phyloP scores from a whole-genome alignment of 37 sponge, comb jelly and placozoan species.

The Amphimedon queenslandica region DNA sequence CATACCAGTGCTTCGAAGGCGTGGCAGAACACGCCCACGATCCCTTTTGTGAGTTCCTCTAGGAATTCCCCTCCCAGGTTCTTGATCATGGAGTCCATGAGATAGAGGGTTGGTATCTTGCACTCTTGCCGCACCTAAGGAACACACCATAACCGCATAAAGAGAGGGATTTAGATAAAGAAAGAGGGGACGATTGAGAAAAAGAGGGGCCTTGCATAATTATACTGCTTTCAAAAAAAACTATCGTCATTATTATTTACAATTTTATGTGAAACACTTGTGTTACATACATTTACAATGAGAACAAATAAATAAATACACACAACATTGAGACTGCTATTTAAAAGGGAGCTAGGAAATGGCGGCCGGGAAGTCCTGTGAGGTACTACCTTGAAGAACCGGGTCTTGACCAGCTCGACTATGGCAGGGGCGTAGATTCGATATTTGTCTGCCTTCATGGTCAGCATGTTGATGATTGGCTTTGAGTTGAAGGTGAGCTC shows the following conservation, averaged over 20 bases:
- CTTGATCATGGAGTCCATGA: constrained; percentile 96
- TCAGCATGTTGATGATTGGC: constrained; percentile 84
- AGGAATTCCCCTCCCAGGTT: constrained; percentile 79
- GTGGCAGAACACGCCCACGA: constrained; percentile 76
- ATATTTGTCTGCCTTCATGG: constrained; percentile 69
- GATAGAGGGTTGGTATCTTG: constrained; percentile 89
- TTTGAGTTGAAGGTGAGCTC: constrained; percentile 90
- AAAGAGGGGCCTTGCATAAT: too few relatives aligned
- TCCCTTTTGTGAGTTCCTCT: constrained; percentile 48
- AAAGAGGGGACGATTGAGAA: too few relatives aligned
- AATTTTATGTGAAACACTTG: too few relatives aligned
- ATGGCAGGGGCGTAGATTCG: constrained; percentile 54
- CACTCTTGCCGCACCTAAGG: constrained; percentile 56
- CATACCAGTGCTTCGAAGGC: constrained; percentile 80
- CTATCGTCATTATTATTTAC: too few relatives aligned
- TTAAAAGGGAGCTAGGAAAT: neutral
- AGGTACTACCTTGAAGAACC: constrained; percentile 54
- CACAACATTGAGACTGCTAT: too few relatives aligned
- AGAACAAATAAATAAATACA: too few relatives aligned
- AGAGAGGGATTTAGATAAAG: too few relatives aligned
- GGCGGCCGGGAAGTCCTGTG: neutral
- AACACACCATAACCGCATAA: too few relatives aligned
- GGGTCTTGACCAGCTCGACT: constrained; percentile 55
- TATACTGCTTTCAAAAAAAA: too few relatives aligned
- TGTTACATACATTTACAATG: too few relatives aligned